These are phyloP conservation scores for Pangasius macronema DNA, from an alignment of 2,797 vertebrate genomes.

Conservation along the genomic window DNA sequence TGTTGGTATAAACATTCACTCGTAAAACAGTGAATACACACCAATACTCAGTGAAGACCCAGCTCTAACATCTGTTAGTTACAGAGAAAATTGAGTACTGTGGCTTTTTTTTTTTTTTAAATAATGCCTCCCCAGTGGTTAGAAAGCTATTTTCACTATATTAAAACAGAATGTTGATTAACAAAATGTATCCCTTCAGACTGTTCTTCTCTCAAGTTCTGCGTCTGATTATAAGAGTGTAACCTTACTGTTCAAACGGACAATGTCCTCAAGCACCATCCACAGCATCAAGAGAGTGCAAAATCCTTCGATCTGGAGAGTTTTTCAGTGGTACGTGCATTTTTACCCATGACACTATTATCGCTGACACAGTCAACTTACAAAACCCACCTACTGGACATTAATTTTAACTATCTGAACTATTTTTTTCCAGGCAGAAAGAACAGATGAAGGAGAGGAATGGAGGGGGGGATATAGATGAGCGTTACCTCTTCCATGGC, in stretches of 20 bases:
- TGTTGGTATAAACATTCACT: neutral
- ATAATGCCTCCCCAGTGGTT: neutral
- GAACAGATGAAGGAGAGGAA: slow-evolving; percentile 75
- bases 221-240: slow-evolving; percentile 77
- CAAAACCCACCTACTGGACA: neutral
- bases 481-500: slow-evolving; percentile 78
- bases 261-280: slow-evolving; percentile 73
- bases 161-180: neutral
- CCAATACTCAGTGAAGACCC: neutral
- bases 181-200: slow-evolving; percentile 55
- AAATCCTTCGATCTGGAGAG: slow-evolving; percentile 82
- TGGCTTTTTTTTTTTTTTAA: neutral
- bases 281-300: slow-evolving; percentile 80
- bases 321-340: slow-evolving; percentile 81
- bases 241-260: slow-evolving; percentile 74
- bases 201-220: slow-evolving; percentile 68
- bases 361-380: neutral
- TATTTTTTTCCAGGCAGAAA: slow-evolving; percentile 67
- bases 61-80: neutral
- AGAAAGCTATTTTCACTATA: neutral
- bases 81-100: neutral
- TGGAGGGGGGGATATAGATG: slow-evolving; percentile 57
- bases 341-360: neutral
- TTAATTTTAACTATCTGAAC: neutral
- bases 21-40: neutral